Percentiles rank a stretch among this genome's conserved stretches.
Conservation (phyloP, 1,140 invertebrate genomes). For the Mesaphorura yosii region DNA sequence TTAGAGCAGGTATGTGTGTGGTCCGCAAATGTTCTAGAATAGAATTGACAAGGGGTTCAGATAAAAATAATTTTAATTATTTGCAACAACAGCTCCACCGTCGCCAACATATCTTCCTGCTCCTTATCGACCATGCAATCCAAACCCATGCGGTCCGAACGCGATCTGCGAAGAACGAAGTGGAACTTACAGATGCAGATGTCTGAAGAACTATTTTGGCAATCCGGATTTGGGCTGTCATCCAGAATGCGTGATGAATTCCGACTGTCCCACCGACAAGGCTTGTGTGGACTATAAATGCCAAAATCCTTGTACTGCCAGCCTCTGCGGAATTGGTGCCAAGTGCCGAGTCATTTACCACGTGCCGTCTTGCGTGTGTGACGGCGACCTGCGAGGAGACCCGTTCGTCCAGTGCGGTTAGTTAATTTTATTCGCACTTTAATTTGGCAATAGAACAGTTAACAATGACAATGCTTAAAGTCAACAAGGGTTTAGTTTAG, state of each 20-base stretch:
- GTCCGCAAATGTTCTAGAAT: neutral
- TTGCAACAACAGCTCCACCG: conserved; percentile 31
- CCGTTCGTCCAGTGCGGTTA: neutral
- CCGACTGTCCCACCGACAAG: conserved; percentile 57
- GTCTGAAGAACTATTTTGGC: conserved; percentile 52
- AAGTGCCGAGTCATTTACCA: conserved; percentile 34
- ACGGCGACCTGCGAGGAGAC: conserved; percentile 53
- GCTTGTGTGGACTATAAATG: conserved; percentile 62
- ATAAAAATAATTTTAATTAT: neutral
- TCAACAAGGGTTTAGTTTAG: too few relatives aligned
- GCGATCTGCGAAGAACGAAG: conserved; percentile 2
- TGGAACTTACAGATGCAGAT: conserved; percentile 41
- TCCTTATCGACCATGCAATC: conserved; percentile 58
- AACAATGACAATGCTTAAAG: too few relatives aligned
- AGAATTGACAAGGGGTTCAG: neutral
- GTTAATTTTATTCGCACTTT: too few relatives aligned
- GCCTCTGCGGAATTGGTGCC: conserved; percentile 46
- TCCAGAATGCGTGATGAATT: conserved; percentile 45
- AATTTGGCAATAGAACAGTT: too few relatives aligned
- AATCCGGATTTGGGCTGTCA: conserved; percentile 50
- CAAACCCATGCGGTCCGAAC: conserved; percentile 58
- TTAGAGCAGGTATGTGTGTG: conserved; percentile 28
- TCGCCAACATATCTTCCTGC: neutral
- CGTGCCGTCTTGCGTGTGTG: conserved; percentile 47
- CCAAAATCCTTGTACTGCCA: conserved; percentile 56